Percentiles rank a stretch among this genome's conserved stretches.
phyloP scores from a whole-genome alignment of 2,888 invertebrate species.

The Toxonevra muliebris region DNA sequence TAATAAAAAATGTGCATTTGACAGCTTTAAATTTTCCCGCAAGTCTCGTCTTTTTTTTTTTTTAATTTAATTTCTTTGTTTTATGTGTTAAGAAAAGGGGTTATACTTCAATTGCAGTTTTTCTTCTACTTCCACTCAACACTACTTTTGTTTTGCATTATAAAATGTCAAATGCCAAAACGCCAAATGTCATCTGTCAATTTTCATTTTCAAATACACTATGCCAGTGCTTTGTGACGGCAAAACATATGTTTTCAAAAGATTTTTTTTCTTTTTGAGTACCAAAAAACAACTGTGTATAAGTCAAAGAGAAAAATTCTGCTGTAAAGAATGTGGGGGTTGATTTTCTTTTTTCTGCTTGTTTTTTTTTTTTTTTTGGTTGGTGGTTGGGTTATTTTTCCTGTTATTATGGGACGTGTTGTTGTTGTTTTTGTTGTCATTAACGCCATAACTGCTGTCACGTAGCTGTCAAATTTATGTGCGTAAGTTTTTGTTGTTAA shows the following conservation, averaged over 20 bases:
- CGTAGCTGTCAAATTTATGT: slow-evolving; percentile 53
- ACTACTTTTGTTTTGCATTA: background rate
- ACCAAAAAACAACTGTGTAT: no score
- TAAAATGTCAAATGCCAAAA: slow-evolving; percentile 22
- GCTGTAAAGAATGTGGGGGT: slow-evolving; percentile 5
- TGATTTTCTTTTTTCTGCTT: background rate
- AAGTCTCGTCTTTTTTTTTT: no score
- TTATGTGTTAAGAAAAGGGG: no score
- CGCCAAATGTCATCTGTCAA: slow-evolving; percentile 29
- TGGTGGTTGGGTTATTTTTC: slow-evolving; percentile 35
- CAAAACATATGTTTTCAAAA: no score
- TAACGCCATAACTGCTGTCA: slow-evolving; percentile 55
- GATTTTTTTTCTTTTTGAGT: no score
- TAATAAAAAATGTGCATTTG: no score
- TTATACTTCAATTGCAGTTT: no score
- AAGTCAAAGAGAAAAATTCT: background rate
- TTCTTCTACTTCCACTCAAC: no score
- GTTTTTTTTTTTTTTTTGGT: background rate
- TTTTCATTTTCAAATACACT: slow-evolving; percentile 19
- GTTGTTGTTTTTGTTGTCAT: slow-evolving; percentile 47
- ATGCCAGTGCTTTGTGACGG: no score
- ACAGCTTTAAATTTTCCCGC: no score
- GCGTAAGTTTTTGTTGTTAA: background rate
- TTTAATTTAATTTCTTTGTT: no score
- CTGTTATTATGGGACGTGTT: slow-evolving; percentile 15